Base-by-base conservation (phyloP, 64 coral and sea anemone genomes). In the Astreopora myriophthalma region DNA sequence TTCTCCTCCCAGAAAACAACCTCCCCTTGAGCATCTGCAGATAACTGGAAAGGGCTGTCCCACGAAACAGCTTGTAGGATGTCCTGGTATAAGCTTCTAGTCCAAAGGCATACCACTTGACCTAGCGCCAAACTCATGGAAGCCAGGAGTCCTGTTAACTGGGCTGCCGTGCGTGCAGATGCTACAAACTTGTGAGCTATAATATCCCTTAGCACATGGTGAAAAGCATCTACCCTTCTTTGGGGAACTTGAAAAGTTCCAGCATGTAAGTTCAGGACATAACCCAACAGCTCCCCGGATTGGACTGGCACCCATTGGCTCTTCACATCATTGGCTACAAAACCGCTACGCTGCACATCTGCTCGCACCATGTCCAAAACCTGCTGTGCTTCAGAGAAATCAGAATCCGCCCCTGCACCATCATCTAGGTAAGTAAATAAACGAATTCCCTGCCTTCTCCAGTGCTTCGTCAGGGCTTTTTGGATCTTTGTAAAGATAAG, bases 41-140 rank as follows among this genome's bases (percentile, higher is more conserved):
- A 35, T 62, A 62, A 37, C 60, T 34, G 49, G 29, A 58, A 60
- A 36, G 55, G 74, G 6, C 49, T 69, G 62, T 80, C 74, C 92
- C 73, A 93, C 20, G 38, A 87, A 32, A 46, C 30, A 8, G 62
- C 60, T 31, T 79, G n/a, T 1, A 32, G 34, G 26, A 88, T 71
- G 28, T 78, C 62, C 33, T 32, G 29, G 36, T 80, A 88, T 20
- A 94, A 34, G 31, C 25, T 32, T 16, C 85, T 27, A 34, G 75
- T 89, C 85, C 85, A 84, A 2, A 94, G 67, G 20, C 68, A 51
- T 38, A 84, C 92, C 24, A 94, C 85, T 20, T 86, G 92, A 22
- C 92, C 92, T 16, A 89, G 25, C 14, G 78, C 86, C 66, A 94
- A 69, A 55, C 8, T 62, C 92, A 94, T 94, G 14, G 92, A 94